phyloP scores from a whole-genome alignment of 2,888 invertebrate species.

The Perithous albicinctus region DNA sequence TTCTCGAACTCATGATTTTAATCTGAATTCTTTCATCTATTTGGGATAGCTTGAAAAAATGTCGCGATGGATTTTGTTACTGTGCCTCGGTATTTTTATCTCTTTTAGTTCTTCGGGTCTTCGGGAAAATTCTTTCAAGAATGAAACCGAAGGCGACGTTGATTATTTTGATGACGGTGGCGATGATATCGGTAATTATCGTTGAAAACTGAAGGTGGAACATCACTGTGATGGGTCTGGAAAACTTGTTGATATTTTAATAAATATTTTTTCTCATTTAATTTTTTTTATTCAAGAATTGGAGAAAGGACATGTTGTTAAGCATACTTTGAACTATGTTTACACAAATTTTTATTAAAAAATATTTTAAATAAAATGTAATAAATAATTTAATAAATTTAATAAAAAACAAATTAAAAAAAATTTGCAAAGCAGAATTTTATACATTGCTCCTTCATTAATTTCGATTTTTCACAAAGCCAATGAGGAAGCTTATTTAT shows the following conservation, averaged over 20 bases:
- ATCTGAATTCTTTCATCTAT: constrained; percentile 10
- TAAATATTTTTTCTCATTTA: no score
- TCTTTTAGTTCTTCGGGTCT: background rate
- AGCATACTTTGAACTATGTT: no score
- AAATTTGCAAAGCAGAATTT: no score
- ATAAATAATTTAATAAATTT: background rate
- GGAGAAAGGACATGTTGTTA: no score
- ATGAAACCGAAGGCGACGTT: constrained; percentile 2
- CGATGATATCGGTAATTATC: constrained; percentile 45
- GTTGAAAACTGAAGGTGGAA: background rate
- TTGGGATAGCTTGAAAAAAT: constrained; percentile 23
- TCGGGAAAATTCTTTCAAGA: background rate
- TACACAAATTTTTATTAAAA: no score
- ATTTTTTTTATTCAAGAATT: no score
- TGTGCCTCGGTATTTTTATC: constrained; percentile 18
- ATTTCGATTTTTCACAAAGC: no score
- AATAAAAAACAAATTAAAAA: background rate
- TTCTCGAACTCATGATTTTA: constrained; percentile 33
- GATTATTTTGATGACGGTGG: constrained; percentile 1
- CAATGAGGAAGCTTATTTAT: no score
- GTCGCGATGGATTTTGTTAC: constrained; percentile 37
- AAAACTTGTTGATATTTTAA: no score
- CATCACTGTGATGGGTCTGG: no score
- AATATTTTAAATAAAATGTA: no score
- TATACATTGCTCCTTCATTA: no score